A percentile compares a stretch with the other conserved stretches of the same genome.
Evolutionary conservation across 1,140 invertebrate genomes (phyloP).

Genomic region (Spodoptera litura): DNA sequence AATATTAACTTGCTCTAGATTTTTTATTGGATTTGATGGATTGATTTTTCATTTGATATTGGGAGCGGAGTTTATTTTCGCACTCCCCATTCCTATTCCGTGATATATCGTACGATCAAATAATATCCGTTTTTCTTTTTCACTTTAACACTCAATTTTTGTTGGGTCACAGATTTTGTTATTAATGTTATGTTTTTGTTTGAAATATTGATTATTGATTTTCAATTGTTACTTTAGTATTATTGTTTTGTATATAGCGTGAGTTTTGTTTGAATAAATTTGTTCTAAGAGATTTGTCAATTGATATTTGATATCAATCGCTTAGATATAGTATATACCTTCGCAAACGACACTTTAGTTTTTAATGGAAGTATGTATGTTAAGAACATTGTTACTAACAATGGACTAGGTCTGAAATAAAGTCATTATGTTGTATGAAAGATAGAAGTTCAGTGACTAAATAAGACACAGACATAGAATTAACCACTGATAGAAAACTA

Average conservation of each 20-base stretch:
- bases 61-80: conserved; percentile 52
- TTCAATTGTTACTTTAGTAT: conserved; percentile 1
- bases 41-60: conserved; percentile 61
- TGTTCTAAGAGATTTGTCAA: too few relatives aligned
- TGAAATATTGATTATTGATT: conserved; percentile 36
- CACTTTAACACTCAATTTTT: conserved; percentile 53
- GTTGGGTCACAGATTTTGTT: conserved; percentile 50
- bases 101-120: conserved; percentile 59
- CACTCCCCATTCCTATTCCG: conserved; percentile 19
- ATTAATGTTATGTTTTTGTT: conserved; percentile 29
- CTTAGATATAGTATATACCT: too few relatives aligned
- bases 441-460: too few relatives aligned
- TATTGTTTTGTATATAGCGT: background rate
- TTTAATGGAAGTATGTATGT: too few relatives aligned
- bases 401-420: too few relatives aligned
- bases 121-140: conserved; percentile 59
- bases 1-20: conserved; percentile 55
- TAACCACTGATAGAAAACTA: too few relatives aligned
- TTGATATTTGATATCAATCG: too few relatives aligned
- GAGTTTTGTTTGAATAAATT: too few relatives aligned
- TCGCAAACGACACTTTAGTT: too few relatives aligned
- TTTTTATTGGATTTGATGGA: conserved; percentile 63
- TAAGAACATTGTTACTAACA: too few relatives aligned
- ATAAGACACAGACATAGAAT: too few relatives aligned
- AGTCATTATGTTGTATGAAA: too few relatives aligned